Evolutionary conservation across 1,140 invertebrate species (phyloP).

Genomic region (Macrobrachium nipponense): DNA sequence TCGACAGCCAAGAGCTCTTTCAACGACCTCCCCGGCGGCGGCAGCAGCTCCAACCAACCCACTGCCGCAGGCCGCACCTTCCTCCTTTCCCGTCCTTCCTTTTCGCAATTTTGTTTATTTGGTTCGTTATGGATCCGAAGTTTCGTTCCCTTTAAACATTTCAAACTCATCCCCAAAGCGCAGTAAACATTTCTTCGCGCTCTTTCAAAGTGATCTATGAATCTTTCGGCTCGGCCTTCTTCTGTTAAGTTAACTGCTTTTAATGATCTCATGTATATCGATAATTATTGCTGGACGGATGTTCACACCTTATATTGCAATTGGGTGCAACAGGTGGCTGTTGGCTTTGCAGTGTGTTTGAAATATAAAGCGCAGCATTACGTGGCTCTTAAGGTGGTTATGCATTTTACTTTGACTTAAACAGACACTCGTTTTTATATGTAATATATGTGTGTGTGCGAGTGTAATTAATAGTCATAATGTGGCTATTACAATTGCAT

Average conservation of each 20-base stretch:
- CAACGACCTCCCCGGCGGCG: conserved; percentile 55
- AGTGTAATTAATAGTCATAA: too few relatives aligned
- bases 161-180: conserved; percentile 3
- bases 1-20: background rate
- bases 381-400: too few relatives aligned
- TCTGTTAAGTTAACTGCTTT: background rate
- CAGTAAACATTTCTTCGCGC: background rate
- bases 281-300: background rate
- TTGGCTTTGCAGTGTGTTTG: too few relatives aligned
- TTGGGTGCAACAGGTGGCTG: too few relatives aligned
- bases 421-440: too few relatives aligned
- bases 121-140: background rate
- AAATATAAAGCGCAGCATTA: too few relatives aligned
- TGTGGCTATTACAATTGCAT: too few relatives aligned
- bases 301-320: too few relatives aligned
- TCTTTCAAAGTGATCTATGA: background rate
- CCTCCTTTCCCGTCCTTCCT: conserved; percentile 1
- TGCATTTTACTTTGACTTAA: too few relatives aligned
- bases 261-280: background rate
- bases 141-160: conserved; percentile 3
- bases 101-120: background rate
- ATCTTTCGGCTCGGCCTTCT: conserved; percentile 13
- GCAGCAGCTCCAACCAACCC: conserved; percentile 33
- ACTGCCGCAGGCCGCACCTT: conserved; percentile 32
- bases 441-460: too few relatives aligned